Conservation (phyloP, 1,140 invertebrate genomes). For the Oncopeltus fasciatus region DNA sequence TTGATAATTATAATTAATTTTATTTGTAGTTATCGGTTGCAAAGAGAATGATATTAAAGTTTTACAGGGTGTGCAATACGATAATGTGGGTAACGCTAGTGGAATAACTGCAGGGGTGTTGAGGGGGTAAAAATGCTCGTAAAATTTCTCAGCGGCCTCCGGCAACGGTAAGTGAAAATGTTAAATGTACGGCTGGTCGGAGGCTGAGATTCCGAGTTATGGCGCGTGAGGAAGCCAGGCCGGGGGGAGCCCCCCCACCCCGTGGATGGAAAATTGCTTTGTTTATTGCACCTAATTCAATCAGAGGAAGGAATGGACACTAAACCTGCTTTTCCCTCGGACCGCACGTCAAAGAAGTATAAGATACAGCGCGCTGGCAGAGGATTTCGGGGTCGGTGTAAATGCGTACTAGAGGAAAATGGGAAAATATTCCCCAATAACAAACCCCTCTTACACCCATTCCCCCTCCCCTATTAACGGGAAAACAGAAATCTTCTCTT, state of each 20-base stretch:
- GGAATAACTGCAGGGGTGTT: too few relatives aligned
- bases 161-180: background rate
- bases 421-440: background rate
- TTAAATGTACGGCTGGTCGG: background rate
- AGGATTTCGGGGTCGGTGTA: too few relatives aligned
- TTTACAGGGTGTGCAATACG: too few relatives aligned
- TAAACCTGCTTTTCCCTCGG: background rate
- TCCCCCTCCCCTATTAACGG: too few relatives aligned
- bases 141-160: background rate
- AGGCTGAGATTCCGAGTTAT: background rate
- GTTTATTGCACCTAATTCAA: constrained; percentile 10
- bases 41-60: too few relatives aligned
- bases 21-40: too few relatives aligned
- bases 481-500: too few relatives aligned
- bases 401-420: too few relatives aligned
- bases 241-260: background rate
- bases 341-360: constrained; percentile 1
- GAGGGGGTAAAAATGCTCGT: too few relatives aligned
- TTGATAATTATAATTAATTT: too few relatives aligned
- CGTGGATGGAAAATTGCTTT: background rate
- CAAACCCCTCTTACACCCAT: background rate
- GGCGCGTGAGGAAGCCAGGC: background rate
- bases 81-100: too few relatives aligned
- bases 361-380: background rate
- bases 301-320: constrained; percentile 1